Percentiles rank a stretch among this genome's conserved stretches.
phyloP scores from a whole-genome alignment of 2,113 vertebrate species.

The Tragelaphus scriptus region DNA sequence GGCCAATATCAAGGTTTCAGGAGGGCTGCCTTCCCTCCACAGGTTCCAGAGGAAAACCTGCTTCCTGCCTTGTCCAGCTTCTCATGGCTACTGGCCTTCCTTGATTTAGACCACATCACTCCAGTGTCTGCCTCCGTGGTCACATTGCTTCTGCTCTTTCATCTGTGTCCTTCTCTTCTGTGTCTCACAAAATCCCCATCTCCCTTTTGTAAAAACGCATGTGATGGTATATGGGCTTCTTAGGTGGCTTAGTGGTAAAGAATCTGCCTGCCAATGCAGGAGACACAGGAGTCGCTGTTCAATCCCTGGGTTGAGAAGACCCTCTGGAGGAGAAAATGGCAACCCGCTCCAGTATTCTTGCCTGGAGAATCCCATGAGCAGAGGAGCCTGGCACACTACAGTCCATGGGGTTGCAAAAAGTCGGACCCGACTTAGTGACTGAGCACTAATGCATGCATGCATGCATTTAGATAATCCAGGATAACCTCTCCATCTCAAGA shows the following conservation, averaged over 20 bases:
- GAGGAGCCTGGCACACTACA: background rate
- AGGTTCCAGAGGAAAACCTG: background rate
- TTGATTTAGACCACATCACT: fast-evolving
- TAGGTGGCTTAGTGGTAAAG: background rate
- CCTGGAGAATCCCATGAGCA: background rate
- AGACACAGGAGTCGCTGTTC: background rate
- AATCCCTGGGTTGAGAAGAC: background rate
- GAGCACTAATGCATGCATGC: background rate
- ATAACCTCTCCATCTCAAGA: background rate
- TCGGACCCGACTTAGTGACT: fast-evolving
- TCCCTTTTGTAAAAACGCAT: background rate
- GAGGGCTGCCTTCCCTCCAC: fast-evolving
- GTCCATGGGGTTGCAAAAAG: background rate
- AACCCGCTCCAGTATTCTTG: background rate
- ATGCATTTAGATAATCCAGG: background rate
- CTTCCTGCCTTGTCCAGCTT: background rate
- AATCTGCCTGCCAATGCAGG: background rate
- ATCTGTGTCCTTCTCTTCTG: background rate
- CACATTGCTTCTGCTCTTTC: background rate
- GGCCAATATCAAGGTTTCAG: background rate
- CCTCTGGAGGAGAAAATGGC: background rate
- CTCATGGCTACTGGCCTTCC: background rate
- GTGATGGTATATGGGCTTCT: background rate
- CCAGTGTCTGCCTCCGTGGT: background rate
- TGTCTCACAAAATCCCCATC: background rate